A percentile compares a stretch with the other conserved stretches of the same genome.
Evolutionary conservation across 1,140 invertebrate species (phyloP).

Genomic region (Papilio xuthus): DNA sequence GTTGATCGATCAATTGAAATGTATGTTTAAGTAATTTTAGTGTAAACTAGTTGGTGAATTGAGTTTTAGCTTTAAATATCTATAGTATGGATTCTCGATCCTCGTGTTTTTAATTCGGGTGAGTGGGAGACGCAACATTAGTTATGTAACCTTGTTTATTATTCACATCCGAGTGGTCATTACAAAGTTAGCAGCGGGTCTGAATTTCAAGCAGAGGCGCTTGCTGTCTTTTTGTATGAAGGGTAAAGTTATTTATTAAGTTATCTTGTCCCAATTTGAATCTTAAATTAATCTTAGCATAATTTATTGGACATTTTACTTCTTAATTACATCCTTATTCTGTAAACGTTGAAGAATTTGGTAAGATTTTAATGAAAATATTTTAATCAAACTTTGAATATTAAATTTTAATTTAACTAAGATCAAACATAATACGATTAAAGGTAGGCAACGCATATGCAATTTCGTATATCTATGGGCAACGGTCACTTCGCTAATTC

Average conservation of each 20-base stretch:
- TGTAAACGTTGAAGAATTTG: neutral
- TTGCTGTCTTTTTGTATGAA: slow-evolving; percentile 29
- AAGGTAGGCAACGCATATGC: no score
- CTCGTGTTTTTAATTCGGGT: neutral
- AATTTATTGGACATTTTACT: slow-evolving; percentile 9
- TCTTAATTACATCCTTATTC: slow-evolving; percentile 21
- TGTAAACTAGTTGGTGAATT: no score
- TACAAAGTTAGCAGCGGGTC: slow-evolving; percentile 29
- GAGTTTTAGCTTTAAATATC: no score
- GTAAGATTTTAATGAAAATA: neutral
- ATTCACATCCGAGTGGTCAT: slow-evolving; percentile 30
- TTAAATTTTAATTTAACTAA: neutral
- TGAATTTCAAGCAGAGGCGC: slow-evolving; percentile 23
- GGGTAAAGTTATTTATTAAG: slow-evolving; percentile 32
- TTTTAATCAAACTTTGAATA: neutral
- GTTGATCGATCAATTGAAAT: no score
- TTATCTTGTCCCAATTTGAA: slow-evolving; percentile 16
- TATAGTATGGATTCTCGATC: neutral
- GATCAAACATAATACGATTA: neutral
- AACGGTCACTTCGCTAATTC: no score
- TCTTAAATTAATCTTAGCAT: slow-evolving; percentile 24
- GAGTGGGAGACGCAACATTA: neutral
- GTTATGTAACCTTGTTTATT: slow-evolving; percentile 30
- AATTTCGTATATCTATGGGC: no score
- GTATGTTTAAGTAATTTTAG: no score